Evolutionary conservation across 1,140 invertebrate genomes (phyloP), one percentile per base, ranked within the genome.

Genomic region (Lutraria rhynchaena): DNA sequence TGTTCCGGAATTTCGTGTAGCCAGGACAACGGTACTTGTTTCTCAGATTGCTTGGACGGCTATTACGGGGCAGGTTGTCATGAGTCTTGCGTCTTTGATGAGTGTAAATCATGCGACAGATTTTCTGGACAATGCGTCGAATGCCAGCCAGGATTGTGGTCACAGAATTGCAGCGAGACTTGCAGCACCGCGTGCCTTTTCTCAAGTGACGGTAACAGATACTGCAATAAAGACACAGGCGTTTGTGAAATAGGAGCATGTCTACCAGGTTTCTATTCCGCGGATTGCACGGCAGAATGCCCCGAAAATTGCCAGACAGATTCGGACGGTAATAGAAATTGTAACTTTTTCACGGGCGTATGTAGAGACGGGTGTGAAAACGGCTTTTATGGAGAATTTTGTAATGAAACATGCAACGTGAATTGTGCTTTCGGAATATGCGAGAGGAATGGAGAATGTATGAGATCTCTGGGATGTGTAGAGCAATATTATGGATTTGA

Each of bases 401-500:
- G 74, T 46, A 22, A 65, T 24, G 7, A 24, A 33, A 24, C 13
- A 0, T 77, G 74, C 31, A 33, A 33, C 22, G 11, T 7, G 24
- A 77, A 63, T 33, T 77, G 74, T 41, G 29, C 19, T 0, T 58
- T 44, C 4, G 44, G 44, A 31, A 35, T 53, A 7, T 77, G 74
- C 17, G 58, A 77, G 7, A 57, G 74, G 49, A 37, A 51, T 65
- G 74, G 74, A 15, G n/a, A 33, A 65, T 77, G 74, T 65, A 24
- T n/a, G 2, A 33, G 46, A 22, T 15, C 5, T 46, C 44, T 77
- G 0, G 74, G 74, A 17, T 77, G 74, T 37, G 37, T 24, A 9
- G 19, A 31, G 19, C 17, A 19, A 19, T 76, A 29, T 44, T 76
- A 53, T 51, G 67, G 67, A 2, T 55, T 55, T 35, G 49, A 51